Evolutionary conservation across 1,140 invertebrate species (phyloP).

Genomic region (Drosophila bifasciata): DNA sequence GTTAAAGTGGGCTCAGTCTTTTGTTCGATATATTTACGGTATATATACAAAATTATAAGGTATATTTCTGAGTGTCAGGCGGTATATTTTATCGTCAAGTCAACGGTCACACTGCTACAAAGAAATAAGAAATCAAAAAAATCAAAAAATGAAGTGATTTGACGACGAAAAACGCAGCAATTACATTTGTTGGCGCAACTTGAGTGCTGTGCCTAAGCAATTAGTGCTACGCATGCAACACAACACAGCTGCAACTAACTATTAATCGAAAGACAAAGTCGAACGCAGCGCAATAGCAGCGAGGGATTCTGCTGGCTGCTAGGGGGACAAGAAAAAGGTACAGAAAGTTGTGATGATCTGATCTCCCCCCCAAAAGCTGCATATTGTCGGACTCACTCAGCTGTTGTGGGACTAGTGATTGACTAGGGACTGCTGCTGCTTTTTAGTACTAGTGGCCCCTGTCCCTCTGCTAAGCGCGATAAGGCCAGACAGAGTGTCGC

Average conservation of each 20-base stretch:
- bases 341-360: conserved; percentile 28
- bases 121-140: conserved; percentile 77
- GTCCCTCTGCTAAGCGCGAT: conserved; percentile 31
- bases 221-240: conserved; percentile 45
- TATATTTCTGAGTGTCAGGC: background rate
- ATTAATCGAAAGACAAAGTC: conserved; percentile 22
- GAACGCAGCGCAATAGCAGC: conserved; percentile 30
- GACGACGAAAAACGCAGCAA: conserved; percentile 34
- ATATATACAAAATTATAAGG: no score
- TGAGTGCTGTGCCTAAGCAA: conserved; percentile 41
- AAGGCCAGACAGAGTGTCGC: conserved; percentile 65
- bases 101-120: conserved; percentile 11
- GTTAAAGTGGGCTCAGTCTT: no score
- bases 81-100: no score
- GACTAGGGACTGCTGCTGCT: no score
- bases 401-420: no score
- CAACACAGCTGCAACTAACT: conserved; percentile 28
- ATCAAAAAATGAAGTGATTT: conserved; percentile 61
- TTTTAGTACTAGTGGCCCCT: no score
- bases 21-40: no score
- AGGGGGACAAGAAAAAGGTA: conserved; percentile 40
- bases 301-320: conserved; percentile 43
- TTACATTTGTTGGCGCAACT: conserved; percentile 35
- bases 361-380: no score
- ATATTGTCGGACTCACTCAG: no score